A percentile compares a stretch with the other conserved stretches of the same genome.
Evolutionary conservation across 1,140 invertebrate species (phyloP).

Genomic region (Leptopilina clavipes): DNA sequence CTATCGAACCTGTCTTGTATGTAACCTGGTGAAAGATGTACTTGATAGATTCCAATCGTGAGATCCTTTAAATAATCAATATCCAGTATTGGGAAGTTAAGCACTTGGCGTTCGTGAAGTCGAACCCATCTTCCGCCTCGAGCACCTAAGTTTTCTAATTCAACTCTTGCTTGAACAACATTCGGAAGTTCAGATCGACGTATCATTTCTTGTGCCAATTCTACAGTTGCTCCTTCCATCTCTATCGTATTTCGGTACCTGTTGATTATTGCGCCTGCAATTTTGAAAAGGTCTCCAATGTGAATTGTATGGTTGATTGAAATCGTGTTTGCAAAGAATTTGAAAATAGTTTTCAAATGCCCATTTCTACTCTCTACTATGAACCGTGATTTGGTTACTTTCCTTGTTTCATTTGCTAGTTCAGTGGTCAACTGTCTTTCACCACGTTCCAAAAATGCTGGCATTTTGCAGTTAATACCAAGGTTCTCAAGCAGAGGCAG

Average conservation of each 20-base stretch:
- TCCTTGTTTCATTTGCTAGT: conserved; percentile 39
- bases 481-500: conserved; percentile 9
- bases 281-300: conserved; percentile 36
- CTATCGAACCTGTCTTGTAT: conserved; percentile 41
- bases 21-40: conserved; percentile 39
- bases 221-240: conserved; percentile 36
- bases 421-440: conserved; percentile 37
- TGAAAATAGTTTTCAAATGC: background rate
- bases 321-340: conserved; percentile 21
- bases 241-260: conserved; percentile 33
- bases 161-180: conserved; percentile 38
- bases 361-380: background rate
- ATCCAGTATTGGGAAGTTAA: conserved; percentile 37
- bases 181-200: conserved; percentile 30
- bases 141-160: conserved; percentile 32
- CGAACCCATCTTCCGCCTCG: conserved; percentile 42
- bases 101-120: conserved; percentile 27
- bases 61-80: conserved; percentile 37
- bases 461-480: conserved; percentile 41
- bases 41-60: conserved; percentile 42
- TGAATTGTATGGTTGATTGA: conserved; percentile 23
- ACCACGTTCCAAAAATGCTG: conserved; percentile 20
- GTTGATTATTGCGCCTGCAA: conserved; percentile 37
- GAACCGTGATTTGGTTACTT: background rate
- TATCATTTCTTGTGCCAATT: conserved; percentile 35